Evolutionary conservation across 2,113 vertebrate genomes (phyloP).

Genomic region (Cinclus cinclus): DNA sequence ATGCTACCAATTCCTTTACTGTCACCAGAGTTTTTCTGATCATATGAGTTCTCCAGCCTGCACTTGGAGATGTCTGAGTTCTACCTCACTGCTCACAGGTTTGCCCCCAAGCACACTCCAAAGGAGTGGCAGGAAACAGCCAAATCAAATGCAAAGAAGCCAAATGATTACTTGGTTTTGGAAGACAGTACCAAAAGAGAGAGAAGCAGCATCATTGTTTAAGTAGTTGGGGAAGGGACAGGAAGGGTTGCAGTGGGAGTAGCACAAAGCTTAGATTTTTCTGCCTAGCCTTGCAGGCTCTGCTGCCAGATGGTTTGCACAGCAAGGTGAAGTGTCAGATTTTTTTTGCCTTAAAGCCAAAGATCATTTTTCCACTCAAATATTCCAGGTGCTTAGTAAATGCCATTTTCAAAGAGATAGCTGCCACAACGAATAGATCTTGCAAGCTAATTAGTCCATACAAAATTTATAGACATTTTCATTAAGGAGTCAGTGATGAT

Average conservation of each 20-base stretch:
- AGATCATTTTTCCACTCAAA: not conserved
- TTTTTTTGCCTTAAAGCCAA: not conserved
- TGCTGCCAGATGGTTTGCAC: not conserved
- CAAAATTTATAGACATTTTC: not conserved
- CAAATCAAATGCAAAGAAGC: not conserved
- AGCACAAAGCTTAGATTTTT: not conserved
- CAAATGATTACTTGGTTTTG: accelerated
- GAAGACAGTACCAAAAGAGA: not conserved
- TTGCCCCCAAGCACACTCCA: not conserved
- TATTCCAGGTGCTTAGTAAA: not conserved
- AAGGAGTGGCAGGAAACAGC: not conserved
- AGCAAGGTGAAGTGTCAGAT: not conserved
- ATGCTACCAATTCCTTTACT: not conserved
- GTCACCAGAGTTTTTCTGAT: not conserved
- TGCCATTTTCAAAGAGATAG: not conserved
- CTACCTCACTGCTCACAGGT: not conserved
- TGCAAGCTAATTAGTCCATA: not conserved
- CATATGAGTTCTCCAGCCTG: not conserved
- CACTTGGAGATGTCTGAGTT: not conserved
- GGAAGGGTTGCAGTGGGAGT: not conserved
- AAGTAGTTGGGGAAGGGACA: not conserved
- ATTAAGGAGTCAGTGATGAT: not conserved
- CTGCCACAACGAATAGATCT: not conserved
- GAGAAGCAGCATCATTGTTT: not conserved
- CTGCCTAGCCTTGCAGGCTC: not conserved